phyloP scores from a whole-genome alignment of 2,888 invertebrate species.

The Leptopilina myrica region DNA sequence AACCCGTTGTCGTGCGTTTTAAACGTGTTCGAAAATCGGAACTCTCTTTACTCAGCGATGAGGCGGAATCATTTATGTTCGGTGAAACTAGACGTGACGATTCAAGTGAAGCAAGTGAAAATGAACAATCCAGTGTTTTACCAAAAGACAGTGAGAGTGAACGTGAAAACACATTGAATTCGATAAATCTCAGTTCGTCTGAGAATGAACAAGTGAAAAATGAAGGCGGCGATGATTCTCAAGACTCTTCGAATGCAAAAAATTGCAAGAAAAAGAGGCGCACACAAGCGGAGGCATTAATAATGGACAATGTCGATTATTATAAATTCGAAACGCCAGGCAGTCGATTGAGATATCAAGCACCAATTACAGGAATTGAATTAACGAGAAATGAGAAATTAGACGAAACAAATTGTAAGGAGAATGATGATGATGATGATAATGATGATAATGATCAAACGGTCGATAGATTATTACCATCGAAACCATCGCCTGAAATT shows the following conservation, averaged over 20 bases:
- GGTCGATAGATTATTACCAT: conserved; percentile 66
- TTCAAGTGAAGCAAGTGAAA: conserved; percentile 79
- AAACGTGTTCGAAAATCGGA: conserved; percentile 86
- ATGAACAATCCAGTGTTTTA: conserved; percentile 71
- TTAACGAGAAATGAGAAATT: conserved; percentile 62
- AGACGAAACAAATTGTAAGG: conserved; percentile 40
- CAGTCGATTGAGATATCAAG: conserved; percentile 77
- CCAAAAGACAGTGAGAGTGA: conserved; percentile 73
- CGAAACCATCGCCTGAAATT: conserved; percentile 77
- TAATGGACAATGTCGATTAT: conserved; percentile 80
- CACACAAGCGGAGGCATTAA: conserved; percentile 80
- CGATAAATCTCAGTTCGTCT: conserved; percentile 58
- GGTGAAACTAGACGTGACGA: conserved; percentile 82
- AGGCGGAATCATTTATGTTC: conserved; percentile 93
- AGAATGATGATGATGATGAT: conserved; percentile 6
- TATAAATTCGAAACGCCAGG: conserved; percentile 78
- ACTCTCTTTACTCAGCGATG: conserved; percentile 86
- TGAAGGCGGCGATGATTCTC: conserved; percentile 71
- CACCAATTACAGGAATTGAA: conserved; percentile 74
- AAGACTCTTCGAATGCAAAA: conserved; percentile 50
- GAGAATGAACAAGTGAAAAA: conserved; percentile 59
- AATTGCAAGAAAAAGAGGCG: conserved; percentile 75
- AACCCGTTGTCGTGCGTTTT: conserved; percentile 85
- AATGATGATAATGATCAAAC: conserved; percentile 45
- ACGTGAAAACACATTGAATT: conserved; percentile 51